Evolutionary conservation across 2,888 invertebrate genomes (phyloP).

Genomic region (Phrixothrix hirtus): DNA sequence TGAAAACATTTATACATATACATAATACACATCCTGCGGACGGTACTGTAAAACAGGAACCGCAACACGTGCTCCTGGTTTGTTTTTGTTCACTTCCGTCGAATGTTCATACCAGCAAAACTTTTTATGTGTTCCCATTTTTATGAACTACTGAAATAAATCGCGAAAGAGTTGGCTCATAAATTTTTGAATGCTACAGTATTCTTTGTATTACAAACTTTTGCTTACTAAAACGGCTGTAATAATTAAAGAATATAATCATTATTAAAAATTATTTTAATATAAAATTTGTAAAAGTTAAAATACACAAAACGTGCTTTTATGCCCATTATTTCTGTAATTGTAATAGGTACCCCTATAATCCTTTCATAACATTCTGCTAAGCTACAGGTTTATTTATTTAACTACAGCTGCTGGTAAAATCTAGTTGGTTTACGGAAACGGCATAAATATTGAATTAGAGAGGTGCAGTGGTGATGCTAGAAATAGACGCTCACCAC

Average conservation of each 20-base stretch:
- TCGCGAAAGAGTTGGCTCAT: too few relatives aligned
- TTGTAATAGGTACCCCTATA: too few relatives aligned
- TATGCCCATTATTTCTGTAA: too few relatives aligned
- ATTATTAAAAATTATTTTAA: too few relatives aligned
- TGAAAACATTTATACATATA: conserved; percentile 16
- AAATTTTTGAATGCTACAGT: too few relatives aligned
- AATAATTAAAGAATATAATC: too few relatives aligned
- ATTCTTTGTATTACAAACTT: too few relatives aligned
- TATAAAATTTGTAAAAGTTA: too few relatives aligned
- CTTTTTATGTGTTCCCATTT: conserved; percentile 28
- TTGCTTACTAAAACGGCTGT: too few relatives aligned
- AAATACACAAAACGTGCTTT: too few relatives aligned
- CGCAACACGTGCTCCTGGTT: conserved; percentile 49
- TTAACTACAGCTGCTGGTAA: conserved; percentile 18
- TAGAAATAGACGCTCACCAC: conserved; percentile 28
- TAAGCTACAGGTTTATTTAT: conserved; percentile 22
- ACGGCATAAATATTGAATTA: conserved; percentile 23
- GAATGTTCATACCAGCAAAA: conserved; percentile 28
- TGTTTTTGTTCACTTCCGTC: conserved; percentile 47
- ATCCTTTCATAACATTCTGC: conserved; percentile 5
- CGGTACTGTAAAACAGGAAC: conserved; percentile 33
- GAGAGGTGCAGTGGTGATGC: conserved; percentile 22
- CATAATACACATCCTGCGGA: conserved; percentile 30
- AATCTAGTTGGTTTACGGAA: conserved; percentile 25
- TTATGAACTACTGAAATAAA: conserved; percentile 20